phyloP scores from a whole-genome alignment of 2,888 invertebrate species.

The Neoscelio sp. region DNA sequence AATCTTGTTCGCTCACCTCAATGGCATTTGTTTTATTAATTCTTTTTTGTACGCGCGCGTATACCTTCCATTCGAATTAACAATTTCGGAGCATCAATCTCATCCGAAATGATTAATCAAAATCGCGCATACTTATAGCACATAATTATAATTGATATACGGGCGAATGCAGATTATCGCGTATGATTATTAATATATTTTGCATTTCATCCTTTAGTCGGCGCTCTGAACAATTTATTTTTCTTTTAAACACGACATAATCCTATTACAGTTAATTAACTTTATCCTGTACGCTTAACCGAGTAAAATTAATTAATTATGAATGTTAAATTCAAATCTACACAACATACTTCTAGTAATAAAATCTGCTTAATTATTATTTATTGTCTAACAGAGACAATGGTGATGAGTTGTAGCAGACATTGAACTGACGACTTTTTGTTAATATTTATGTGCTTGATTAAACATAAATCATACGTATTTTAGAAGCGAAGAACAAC shows the following conservation, averaged over 20 bases:
- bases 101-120: conserved; percentile 36
- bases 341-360: conserved; percentile 26
- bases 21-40: conserved; percentile 45
- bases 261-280: conserved; percentile 55
- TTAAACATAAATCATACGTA: no score
- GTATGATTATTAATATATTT: conserved; percentile 55
- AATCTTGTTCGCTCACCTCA: conserved; percentile 18
- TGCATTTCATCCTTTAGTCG: conserved; percentile 39
- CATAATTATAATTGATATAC: conserved; percentile 56
- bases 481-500: no score
- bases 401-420: background rate
- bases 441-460: no score
- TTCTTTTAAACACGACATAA: conserved; percentile 37
- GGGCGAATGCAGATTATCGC: conserved; percentile 32
- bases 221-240: conserved; percentile 34
- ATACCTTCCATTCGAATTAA: conserved; percentile 34
- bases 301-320: conserved; percentile 48
- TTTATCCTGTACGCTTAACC: conserved; percentile 39
- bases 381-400: conserved; percentile 7
- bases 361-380: conserved; percentile 40
- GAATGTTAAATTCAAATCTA: conserved; percentile 30
- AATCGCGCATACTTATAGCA: conserved; percentile 32
- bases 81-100: conserved; percentile 29
- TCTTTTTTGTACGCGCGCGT: background rate
- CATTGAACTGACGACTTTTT: no score